A percentile compares a stretch with the other conserved stretches of the same genome.
These are phyloP conservation scores for Amblyjoppa fuscipennis DNA, from an alignment of 2,888 invertebrate genomes.

Conservation along the genomic window DNA sequence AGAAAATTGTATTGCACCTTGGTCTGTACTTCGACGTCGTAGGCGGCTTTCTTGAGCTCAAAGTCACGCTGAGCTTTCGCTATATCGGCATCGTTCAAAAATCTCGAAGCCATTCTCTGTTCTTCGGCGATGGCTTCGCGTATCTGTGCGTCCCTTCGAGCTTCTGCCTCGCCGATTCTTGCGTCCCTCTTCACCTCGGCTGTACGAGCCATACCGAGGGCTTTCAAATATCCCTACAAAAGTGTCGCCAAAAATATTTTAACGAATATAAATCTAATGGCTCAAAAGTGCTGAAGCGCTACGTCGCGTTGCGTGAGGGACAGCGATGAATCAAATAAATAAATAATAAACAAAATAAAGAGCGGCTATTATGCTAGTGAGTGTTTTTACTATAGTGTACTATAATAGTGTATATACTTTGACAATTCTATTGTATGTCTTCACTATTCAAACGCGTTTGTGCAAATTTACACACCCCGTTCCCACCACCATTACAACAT, in stretches of 20 bases:
- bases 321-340: conserved; percentile 32
- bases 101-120: conserved; percentile 97
- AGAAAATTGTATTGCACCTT: conserved; percentile 87
- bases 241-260: conserved; percentile 5
- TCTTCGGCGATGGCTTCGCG: conserved; percentile 98
- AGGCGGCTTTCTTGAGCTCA: conserved; percentile 98
- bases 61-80: conserved; percentile 98
- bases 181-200: conserved; percentile 98
- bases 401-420: conserved; percentile 7
- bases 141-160: conserved; percentile 95
- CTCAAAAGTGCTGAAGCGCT: conserved; percentile 48
- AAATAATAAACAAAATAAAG: neutral
- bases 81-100: conserved; percentile 98
- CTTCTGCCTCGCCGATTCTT: conserved; percentile 98
- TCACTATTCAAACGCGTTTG: conserved; percentile 37
- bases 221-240: conserved; percentile 94
- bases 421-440: conserved; percentile 29
- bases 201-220: conserved; percentile 97
- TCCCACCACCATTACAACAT: conserved; percentile 21
- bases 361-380: conserved; percentile 19
- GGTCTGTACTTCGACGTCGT: conserved; percentile 98
- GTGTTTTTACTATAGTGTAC: conserved; percentile 14
- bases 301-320: conserved; percentile 46
- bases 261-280: conserved; percentile 3
- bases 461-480: conserved; percentile 32